Conservation (phyloP, 2,888 invertebrate species). For the Cantharis rustica region DNA sequence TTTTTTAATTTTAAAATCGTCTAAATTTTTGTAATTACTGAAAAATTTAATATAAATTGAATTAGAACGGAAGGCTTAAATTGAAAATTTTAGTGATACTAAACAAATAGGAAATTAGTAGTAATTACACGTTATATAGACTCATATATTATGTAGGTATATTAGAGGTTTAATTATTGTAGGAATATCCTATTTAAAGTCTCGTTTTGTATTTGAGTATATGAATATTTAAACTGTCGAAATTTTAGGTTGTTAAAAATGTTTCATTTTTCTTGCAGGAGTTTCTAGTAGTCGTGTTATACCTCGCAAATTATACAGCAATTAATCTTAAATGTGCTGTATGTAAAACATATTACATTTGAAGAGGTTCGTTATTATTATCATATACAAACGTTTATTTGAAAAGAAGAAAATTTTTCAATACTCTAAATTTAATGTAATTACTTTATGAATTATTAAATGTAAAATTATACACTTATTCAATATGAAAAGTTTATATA, state of each 20-base stretch:
- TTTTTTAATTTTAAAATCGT: not conserved
- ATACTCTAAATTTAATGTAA: not conserved
- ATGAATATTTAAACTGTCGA: slow-evolving; percentile 22
- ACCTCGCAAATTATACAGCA: slow-evolving; percentile 24
- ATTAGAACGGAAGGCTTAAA: not conserved
- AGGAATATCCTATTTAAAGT: slow-evolving; percentile 8
- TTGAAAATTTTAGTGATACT: not conserved
- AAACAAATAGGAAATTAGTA: slow-evolving; percentile 1
- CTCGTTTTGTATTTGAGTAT: slow-evolving; percentile 5
- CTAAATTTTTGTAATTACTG: not conserved
- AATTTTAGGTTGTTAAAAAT: slow-evolving; percentile 22
- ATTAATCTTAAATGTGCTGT: slow-evolving; percentile 24
- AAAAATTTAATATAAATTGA: not conserved
- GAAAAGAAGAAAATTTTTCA: not conserved
- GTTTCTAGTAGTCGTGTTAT: not conserved
- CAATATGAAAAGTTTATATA: not conserved
- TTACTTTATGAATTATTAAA: not conserved
- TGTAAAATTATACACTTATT: not conserved
- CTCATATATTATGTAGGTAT: slow-evolving; percentile 11
- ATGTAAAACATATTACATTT: slow-evolving; percentile 18
- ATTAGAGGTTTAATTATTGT: slow-evolving; percentile 8
- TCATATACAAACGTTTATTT: not conserved
- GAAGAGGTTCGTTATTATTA: slow-evolving; percentile 15
- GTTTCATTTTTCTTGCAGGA: slow-evolving; percentile 25
- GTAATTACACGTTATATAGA: slow-evolving; percentile 1